Conservation (phyloP, 2,888 invertebrate species). For the Xylota sylvarum region DNA sequence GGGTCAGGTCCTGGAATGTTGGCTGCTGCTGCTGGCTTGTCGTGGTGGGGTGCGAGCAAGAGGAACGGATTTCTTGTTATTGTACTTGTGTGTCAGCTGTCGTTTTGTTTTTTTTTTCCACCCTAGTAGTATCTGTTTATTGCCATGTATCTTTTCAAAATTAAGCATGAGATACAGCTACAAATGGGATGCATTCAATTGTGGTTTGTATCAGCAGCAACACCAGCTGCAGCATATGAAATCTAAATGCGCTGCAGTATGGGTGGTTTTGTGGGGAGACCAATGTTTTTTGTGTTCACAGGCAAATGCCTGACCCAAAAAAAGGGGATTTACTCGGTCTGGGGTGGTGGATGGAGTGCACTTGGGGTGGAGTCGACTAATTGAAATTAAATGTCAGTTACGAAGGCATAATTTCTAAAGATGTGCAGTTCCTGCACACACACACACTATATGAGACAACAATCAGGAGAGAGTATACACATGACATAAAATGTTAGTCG, state of each 20-base stretch:
- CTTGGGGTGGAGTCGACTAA: constrained; percentile 37
- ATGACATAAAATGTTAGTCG: constrained; percentile 11
- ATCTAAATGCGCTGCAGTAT: neutral
- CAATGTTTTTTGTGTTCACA: neutral
- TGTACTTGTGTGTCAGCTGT: constrained; percentile 40
- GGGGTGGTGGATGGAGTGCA: neutral
- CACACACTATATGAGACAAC: constrained; percentile 16
- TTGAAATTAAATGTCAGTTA: constrained; percentile 75
- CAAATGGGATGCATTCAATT: constrained; percentile 59
- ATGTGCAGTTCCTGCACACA: constrained; percentile 36
- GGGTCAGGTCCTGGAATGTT: constrained; percentile 58
- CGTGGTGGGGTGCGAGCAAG: neutral
- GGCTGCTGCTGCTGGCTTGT: neutral
- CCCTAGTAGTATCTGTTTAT: constrained; percentile 45
- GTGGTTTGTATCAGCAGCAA: constrained; percentile 53
- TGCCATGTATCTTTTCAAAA: constrained; percentile 69
- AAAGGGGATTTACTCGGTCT: constrained; percentile 16
- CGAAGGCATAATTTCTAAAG: constrained; percentile 70
- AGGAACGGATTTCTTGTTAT: constrained; percentile 27
- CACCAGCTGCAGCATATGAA: constrained; percentile 38
- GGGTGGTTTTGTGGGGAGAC: neutral
- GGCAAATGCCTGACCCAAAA: constrained; percentile 26
- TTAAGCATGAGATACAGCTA: constrained; percentile 65
- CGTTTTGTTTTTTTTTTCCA: constrained; percentile 30
- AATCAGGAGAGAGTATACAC: neutral